A percentile compares a stretch with the other conserved stretches of the same genome.
Conservation (phyloP, 2,888 invertebrate species). For the Lepetodrilus schrolli region DNA sequence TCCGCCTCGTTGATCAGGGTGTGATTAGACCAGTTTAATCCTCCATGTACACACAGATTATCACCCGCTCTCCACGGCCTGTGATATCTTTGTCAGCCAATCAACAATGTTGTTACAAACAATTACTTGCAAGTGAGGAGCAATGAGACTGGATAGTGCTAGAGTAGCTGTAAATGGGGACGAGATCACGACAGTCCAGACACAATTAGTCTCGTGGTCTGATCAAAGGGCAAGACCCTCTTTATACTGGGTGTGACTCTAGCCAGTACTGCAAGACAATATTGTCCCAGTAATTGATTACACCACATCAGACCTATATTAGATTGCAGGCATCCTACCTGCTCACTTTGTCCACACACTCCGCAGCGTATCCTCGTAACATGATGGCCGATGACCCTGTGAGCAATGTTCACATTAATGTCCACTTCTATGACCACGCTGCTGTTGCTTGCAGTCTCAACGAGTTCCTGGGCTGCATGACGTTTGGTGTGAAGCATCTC, state of each 20-base stretch:
- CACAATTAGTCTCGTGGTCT: not conserved
- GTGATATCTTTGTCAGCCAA: constrained; percentile 14
- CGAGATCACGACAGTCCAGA: not conserved
- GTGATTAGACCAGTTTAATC: constrained; percentile 2
- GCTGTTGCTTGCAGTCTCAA: constrained; percentile 82
- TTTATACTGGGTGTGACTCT: not conserved
- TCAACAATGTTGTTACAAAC: constrained; percentile 7
- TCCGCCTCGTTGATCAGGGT: not conserved
- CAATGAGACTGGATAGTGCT: too few species aligned
- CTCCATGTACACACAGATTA: not conserved
- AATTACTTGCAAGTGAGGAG: too few species aligned
- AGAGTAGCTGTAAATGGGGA: not conserved
- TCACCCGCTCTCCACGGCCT: not conserved
- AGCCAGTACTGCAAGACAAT: not conserved
- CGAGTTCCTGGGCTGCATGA: constrained; percentile 95
- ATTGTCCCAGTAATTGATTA: constrained; percentile 13
- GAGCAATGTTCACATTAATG: not conserved
- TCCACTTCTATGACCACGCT: not conserved
- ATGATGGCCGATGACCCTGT: not conserved
- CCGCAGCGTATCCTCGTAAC: not conserved
- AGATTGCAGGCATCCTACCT: too few species aligned
- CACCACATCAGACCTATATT: constrained; percentile 16
- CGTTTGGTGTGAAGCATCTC: constrained; percentile 89
- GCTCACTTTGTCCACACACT: not conserved
- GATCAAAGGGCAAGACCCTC: not conserved